Base-by-base conservation (phyloP, 2,113 vertebrate species). In the Ahaetulla prasina region DNA sequence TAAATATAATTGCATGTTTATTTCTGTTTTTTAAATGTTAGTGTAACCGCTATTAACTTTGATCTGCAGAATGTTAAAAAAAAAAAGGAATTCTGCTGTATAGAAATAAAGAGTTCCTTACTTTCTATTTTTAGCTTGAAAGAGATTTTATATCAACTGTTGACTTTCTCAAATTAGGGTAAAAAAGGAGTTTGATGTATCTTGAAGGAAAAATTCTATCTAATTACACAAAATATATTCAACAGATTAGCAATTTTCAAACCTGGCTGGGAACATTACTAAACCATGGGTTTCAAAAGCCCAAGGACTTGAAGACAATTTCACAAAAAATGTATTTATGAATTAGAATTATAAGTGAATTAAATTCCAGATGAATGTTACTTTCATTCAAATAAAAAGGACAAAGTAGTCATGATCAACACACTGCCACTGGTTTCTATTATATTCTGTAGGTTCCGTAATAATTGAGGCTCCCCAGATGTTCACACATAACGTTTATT, bases 171-270 rank as follows among this genome's bases (percentile, higher is more conserved):
- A 98, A 98, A 93, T 93, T 98, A 95, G 97, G 98, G 91, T 53
- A 97, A n/a, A 98, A 95, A 94, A 95, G 87, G 98, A 94, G 52
- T 94, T 97, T 50, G 96, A 96, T 35, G 97, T 39, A 95, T 39
- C 27, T 97, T 96, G 57, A 96, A 94, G 97, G 97, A 92, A 97
- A 97, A 94, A 95, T 96, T 85, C 97, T 97, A 94, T 97, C 96
- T 97, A 98, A 97, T 97, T 98, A 97, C 95, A 96, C 97, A 96
- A 96, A 95, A 97, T 97, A 97, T 94, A 95, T 96, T 94, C 96
- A 97, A 96, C 96, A 98, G 97, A 97, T 97, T 96, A 98, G 97
- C 96, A 96, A 97, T 96, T 97, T 96, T 91, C 94, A 97, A 96
- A 96, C 95, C 94, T 97, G 96, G 92, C 96, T 97, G 96, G 96